phyloP scores from a whole-genome alignment of 2,113 vertebrate species.

The Cyprinodon brontotheroides region DNA sequence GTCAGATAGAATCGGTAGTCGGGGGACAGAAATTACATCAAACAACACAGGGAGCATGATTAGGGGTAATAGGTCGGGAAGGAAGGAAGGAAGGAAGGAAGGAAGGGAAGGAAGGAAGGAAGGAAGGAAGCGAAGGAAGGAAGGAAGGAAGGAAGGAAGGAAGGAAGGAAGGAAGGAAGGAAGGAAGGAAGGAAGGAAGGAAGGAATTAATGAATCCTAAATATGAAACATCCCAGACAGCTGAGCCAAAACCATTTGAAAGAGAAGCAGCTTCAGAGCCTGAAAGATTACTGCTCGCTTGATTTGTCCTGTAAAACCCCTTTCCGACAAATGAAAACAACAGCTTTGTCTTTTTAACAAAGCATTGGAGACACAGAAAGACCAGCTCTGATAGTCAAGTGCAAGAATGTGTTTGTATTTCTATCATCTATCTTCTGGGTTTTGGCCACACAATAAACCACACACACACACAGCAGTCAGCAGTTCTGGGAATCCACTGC shows the following conservation, averaged over 20 bases:
- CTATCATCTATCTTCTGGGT: slow-evolving; percentile 5
- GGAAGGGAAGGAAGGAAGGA: too few relatives aligned
- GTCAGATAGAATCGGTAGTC: too few relatives aligned
- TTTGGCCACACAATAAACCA: slow-evolving; percentile 5
- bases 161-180: too few relatives aligned
- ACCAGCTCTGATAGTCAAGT: neutral
- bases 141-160: too few relatives aligned
- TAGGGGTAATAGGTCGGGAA: too few relatives aligned
- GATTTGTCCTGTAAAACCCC: slow-evolving; percentile 10
- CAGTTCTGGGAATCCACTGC: slow-evolving; percentile 38
- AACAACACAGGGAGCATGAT: too few relatives aligned
- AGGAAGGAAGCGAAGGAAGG: too few relatives aligned
- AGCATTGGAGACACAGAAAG: slow-evolving; percentile 12
- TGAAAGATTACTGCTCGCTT: neutral
- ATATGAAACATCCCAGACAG: neutral
- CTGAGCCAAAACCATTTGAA: slow-evolving; percentile 1
- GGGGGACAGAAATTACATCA: too few relatives aligned
- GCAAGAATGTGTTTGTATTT: slow-evolving; percentile 13
- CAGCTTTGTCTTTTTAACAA: slow-evolving; percentile 22
- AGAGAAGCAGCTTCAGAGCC: neutral
- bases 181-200: too few relatives aligned
- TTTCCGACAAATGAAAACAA: slow-evolving; percentile 12
- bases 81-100: too few relatives aligned
- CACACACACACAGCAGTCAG: slow-evolving; percentile 20
- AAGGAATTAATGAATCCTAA: neutral